Percentiles rank a stretch among this genome's conserved stretches.
Conservation (phyloP, 2,888 invertebrate genomes). For the Penaeus monodon region DNA sequence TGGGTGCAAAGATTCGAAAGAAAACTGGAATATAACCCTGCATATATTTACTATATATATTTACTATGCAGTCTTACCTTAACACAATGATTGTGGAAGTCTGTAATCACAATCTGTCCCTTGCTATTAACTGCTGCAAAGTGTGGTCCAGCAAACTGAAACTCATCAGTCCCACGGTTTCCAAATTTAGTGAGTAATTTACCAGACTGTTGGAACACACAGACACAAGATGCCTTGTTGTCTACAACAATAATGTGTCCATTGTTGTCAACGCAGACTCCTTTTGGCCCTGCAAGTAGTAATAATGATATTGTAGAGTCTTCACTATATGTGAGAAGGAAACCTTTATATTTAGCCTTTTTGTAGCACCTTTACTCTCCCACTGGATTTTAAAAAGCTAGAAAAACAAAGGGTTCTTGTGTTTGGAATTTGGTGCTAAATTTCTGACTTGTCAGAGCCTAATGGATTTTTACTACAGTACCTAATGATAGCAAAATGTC, state of each 20-base stretch:
- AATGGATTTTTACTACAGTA: no score
- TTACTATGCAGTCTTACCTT: constrained; percentile 67
- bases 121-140: constrained; percentile 72
- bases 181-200: constrained; percentile 72
- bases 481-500: no score
- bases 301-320: background rate
- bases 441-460: no score
- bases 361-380: no score
- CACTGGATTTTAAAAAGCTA: no score
- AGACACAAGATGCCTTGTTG: constrained; percentile 72
- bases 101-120: constrained; percentile 72
- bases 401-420: no score
- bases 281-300: constrained; percentile 71
- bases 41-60: no score
- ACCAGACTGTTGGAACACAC: constrained; percentile 72
- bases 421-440: no score
- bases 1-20: no score
- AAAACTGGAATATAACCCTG: no score
- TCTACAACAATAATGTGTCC: constrained; percentile 74
- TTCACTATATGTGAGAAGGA: no score
- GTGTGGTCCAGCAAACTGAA: constrained; percentile 74
- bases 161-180: constrained; percentile 70
- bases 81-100: constrained; percentile 74
- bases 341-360: no score
- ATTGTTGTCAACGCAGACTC: constrained; percentile 71